Evolutionary conservation across 2,797 vertebrate species (phyloP).

Genomic region (Synaphobranchus kaupii): DNA sequence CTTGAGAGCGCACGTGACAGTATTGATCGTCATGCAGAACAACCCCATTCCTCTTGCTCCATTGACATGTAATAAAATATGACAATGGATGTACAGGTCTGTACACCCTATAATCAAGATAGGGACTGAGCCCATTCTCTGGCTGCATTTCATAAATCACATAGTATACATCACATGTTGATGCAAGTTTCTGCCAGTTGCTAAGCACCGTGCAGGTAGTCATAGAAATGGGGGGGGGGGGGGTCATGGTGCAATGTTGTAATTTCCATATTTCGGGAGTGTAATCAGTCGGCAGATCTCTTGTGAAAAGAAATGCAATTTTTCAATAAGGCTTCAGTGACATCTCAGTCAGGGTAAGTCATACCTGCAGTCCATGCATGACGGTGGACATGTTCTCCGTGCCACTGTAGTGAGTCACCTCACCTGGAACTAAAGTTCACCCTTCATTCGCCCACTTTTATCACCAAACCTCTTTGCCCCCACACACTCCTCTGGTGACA

Average conservation of each 20-base stretch:
- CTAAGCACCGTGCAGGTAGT: not conserved
- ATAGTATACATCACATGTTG: not conserved
- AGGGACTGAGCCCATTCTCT: not conserved
- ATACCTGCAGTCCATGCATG: not conserved
- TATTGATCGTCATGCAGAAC: not conserved
- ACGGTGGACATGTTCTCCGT: slow-evolving; percentile 19
- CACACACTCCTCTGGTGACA: slow-evolving; percentile 54
- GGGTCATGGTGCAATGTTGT: not conserved
- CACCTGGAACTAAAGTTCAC: slow-evolving; percentile 27
- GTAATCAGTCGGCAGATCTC: not conserved
- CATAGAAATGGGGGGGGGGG: not conserved
- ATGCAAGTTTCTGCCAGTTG: not conserved
- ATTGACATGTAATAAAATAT: not conserved
- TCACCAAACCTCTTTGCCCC: slow-evolving; percentile 48
- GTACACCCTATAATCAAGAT: not conserved
- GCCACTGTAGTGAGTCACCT: slow-evolving; percentile 49
- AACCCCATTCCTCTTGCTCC: not conserved
- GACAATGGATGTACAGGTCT: not conserved
- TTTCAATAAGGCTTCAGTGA: not conserved
- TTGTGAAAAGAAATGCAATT: not conserved
- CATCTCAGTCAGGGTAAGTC: not conserved
- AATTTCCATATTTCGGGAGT: not conserved
- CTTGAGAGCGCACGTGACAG: not conserved
- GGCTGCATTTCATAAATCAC: not conserved
- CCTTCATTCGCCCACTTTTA: slow-evolving; percentile 37